Conservation (phyloP, 2,888 invertebrate species). For the Drosophila crucigera region DNA sequence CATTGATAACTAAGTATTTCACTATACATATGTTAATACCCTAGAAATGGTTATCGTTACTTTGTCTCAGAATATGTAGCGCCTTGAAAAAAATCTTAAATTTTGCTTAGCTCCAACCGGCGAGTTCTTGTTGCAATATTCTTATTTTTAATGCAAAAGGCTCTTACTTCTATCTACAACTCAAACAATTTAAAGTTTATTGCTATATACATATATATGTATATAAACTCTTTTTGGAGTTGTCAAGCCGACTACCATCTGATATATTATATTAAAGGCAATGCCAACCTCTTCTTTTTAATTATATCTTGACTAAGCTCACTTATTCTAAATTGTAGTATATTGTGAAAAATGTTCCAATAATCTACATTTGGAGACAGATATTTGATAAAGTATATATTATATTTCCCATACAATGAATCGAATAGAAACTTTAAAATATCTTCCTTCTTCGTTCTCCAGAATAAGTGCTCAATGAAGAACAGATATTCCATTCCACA, state of each 20-base stretch:
- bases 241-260: not conserved
- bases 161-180: not conserved
- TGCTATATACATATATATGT: not conserved
- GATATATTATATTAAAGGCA: accelerated
- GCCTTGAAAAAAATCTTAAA: not conserved
- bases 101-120: not conserved
- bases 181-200: accelerated
- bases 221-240: not conserved
- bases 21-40: conserved; percentile 25
- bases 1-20: conserved; percentile 55
- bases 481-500: not conserved
- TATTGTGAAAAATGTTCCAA: not conserved
- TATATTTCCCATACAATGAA: not conserved
- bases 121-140: not conserved
- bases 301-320: not conserved
- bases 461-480: not conserved
- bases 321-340: not conserved
- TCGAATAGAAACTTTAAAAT: not conserved
- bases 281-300: not conserved
- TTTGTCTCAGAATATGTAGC: not conserved
- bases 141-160: not conserved
- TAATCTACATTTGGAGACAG: not conserved
- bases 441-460: not conserved
- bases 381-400: not conserved
- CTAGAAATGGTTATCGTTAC: not conserved